Evolutionary conservation across 1,140 invertebrate genomes (phyloP).

Genomic region (Amyelois transitella): DNA sequence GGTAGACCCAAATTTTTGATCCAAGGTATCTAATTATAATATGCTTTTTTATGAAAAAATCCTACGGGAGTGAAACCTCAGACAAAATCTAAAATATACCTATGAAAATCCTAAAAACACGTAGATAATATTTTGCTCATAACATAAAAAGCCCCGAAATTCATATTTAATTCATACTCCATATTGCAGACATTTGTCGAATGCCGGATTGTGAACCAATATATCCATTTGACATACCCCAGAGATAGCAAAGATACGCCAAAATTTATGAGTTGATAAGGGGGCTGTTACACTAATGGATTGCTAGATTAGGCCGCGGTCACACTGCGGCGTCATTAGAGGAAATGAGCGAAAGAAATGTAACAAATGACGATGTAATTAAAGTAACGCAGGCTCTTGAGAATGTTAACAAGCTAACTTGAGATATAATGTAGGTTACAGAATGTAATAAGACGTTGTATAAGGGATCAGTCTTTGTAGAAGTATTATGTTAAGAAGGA

Average conservation of each 20-base stretch:
- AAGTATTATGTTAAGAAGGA: no score
- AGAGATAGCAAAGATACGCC: slow-evolving; percentile 18
- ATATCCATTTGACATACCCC: slow-evolving; percentile 21
- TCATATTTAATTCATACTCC: slow-evolving; percentile 12
- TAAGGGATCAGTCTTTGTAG: no score
- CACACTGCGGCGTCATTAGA: background rate
- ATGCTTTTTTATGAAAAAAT: no score
- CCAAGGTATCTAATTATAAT: no score
- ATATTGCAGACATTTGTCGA: slow-evolving; percentile 9
- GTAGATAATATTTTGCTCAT: no score
- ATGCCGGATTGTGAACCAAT: slow-evolving; percentile 16
- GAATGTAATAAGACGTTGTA: no score
- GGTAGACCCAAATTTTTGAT: no score
- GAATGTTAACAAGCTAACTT: background rate
- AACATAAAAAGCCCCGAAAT: no score
- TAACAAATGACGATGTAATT: background rate
- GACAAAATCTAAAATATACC: no score
- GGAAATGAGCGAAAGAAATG: slow-evolving; percentile 2
- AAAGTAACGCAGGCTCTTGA: background rate
- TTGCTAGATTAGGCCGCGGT: slow-evolving; percentile 19
- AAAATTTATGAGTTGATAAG: slow-evolving; percentile 55
- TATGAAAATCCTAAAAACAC: no score
- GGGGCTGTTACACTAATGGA: slow-evolving; percentile 44
- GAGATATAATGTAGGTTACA: background rate
- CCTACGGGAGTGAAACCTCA: no score